These are phyloP conservation scores for Gambusia affinis DNA, from an alignment of 2,113 vertebrate species.

Conservation along the genomic window DNA sequence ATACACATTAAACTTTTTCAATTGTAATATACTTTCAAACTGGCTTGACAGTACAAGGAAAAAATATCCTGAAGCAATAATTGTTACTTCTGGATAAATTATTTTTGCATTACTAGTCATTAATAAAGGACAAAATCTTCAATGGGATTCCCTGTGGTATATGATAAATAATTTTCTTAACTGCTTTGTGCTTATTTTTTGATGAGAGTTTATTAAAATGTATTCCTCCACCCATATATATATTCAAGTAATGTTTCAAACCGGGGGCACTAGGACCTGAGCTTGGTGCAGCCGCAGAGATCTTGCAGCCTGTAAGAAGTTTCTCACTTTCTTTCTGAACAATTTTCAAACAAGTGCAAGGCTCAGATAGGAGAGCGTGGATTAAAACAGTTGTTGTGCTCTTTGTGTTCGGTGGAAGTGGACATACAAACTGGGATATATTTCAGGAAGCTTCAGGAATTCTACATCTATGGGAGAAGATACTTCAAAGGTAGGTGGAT, in stretches of 20 bases:
- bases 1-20: too few species aligned
- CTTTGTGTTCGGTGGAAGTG: constrained; percentile 46
- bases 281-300: constrained; percentile 15
- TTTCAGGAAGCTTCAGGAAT: constrained; percentile 38
- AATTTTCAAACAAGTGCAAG: constrained; percentile 79
- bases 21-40: too few species aligned
- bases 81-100: too few species aligned
- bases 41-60: too few species aligned
- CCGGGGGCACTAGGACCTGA: constrained; percentile 79
- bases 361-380: constrained; percentile 61
- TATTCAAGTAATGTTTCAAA: background rate
- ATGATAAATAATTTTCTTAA: too few species aligned
- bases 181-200: background rate
- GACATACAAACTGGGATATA: constrained; percentile 66
- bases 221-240: background rate
- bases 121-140: too few species aligned
- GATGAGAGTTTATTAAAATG: background rate
- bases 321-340: constrained; percentile 73
- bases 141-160: too few species aligned
- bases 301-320: constrained; percentile 52
- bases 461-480: constrained; percentile 31
- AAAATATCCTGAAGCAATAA: too few species aligned
- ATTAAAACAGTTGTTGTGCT: constrained; percentile 36
- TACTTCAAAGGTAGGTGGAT: constrained; percentile 59
- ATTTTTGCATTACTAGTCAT: too few species aligned